These are phyloP conservation scores for Brachyptera risi DNA, from an alignment of 2,888 invertebrate genomes.

Conservation along the genomic window DNA sequence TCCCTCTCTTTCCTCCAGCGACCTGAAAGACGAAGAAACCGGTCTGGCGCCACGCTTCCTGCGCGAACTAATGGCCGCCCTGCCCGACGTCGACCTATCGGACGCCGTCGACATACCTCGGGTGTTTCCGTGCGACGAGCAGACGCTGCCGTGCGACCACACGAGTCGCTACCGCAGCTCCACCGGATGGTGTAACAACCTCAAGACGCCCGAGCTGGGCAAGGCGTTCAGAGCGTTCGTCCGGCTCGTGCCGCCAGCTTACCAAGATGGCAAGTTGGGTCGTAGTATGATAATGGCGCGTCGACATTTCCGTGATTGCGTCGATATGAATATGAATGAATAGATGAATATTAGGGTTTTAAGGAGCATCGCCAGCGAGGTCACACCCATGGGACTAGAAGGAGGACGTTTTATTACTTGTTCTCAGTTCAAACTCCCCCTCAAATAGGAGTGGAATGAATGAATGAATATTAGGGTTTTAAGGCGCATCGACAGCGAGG, in stretches of 20 bases:
- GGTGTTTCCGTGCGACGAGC: slow-evolving; percentile 45
- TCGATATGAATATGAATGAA: no score
- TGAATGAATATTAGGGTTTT: no score
- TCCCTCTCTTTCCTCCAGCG: slow-evolving; percentile 32
- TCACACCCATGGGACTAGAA: no score
- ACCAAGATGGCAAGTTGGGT: slow-evolving; percentile 46
- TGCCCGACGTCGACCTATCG: slow-evolving; percentile 46
- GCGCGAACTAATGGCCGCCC: slow-evolving; percentile 43
- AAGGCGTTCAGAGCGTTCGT: slow-evolving; percentile 45
- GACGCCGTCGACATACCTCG: slow-evolving; percentile 45
- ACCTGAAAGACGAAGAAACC: slow-evolving; percentile 42
- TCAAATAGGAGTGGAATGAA: no score
- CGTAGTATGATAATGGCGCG: no score
- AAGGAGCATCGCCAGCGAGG: no score
- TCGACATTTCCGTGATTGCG: no score
- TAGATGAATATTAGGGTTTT: no score
- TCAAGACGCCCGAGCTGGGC: slow-evolving; percentile 45
- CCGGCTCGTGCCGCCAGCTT: slow-evolving; percentile 44
- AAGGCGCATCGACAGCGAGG: no score
- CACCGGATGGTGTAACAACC: slow-evolving; percentile 50
- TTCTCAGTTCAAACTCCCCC: no score
- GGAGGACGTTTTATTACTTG: no score
- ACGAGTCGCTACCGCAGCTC: slow-evolving; percentile 45
- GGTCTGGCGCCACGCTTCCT: slow-evolving; percentile 40
- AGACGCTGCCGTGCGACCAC: slow-evolving; percentile 49